Conservation (phyloP, 2,113 vertebrate genomes). For the Jacana jacana region DNA sequence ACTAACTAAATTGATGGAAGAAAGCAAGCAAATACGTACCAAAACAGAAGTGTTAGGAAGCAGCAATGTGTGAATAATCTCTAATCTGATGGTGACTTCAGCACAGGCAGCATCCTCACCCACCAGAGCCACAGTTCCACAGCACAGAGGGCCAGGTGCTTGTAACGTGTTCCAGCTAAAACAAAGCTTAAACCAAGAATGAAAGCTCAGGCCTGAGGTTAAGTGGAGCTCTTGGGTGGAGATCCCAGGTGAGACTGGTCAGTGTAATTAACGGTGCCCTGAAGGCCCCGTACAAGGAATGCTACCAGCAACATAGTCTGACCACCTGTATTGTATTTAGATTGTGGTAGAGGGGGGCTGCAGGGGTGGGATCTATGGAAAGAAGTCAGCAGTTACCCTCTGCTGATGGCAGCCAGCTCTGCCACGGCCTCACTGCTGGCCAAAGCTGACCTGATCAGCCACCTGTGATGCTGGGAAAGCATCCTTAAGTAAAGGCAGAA, state of each 20-base stretch:
- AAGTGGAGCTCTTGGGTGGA: not conserved
- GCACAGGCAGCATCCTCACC: not conserved
- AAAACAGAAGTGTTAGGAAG: not conserved
- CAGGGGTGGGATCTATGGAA: not conserved
- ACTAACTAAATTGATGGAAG: not conserved
- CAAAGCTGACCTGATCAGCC: not conserved
- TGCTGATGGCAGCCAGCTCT: not conserved
- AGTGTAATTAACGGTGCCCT: not conserved
- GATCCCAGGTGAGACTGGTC: not conserved
- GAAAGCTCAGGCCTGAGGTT: not conserved
- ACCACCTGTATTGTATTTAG: not conserved
- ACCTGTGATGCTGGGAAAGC: not conserved
- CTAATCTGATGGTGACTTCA: not conserved
- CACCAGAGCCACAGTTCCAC: not conserved
- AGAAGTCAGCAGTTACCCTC: not conserved
- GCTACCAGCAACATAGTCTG: not conserved
- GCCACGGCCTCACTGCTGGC: not conserved
- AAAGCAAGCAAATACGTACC: not conserved
- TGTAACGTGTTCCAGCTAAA: not conserved
- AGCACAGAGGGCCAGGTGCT: not conserved
- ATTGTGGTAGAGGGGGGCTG: too few species aligned
- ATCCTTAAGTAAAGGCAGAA: not conserved
- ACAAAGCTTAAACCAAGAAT: not conserved
- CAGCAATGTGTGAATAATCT: not conserved
- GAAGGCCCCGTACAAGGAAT: not conserved